These are phyloP conservation scores for Sturnira hondurensis DNA, from an alignment of 2,113 vertebrate species.

Conservation along the genomic window DNA sequence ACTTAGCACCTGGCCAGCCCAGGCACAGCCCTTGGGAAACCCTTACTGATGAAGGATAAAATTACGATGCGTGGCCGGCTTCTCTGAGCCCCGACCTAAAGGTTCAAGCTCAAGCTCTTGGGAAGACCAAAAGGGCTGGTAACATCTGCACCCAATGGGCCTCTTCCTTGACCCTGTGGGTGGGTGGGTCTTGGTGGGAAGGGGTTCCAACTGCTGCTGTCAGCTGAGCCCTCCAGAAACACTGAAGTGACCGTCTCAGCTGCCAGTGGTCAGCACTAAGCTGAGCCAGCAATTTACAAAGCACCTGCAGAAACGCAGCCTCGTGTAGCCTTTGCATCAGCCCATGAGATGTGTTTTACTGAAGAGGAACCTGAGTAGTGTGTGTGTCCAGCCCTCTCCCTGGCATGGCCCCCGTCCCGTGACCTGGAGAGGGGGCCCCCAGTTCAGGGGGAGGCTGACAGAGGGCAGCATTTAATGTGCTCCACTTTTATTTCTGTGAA, in stretches of 20 bases:
- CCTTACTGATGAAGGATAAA: neutral
- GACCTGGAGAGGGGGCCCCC: neutral
- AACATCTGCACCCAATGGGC: neutral
- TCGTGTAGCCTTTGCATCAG: no score
- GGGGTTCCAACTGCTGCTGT: neutral
- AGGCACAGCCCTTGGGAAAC: neutral
- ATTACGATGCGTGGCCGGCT: neutral
- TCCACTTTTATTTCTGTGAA: neutral
- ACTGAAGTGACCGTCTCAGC: neutral
- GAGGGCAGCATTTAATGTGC: neutral
- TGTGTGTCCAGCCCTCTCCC: neutral
- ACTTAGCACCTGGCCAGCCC: no score
- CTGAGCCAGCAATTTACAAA: no score
- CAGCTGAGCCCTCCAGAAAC: neutral
- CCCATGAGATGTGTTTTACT: accelerated
- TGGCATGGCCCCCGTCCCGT: neutral
- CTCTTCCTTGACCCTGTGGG: neutral
- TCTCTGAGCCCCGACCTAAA: neutral
- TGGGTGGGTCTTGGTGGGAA: no score
- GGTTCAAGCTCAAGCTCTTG: neutral
- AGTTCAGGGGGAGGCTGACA: neutral
- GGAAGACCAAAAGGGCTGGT: neutral
- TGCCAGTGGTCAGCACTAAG: neutral
- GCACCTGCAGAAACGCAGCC: neutral
- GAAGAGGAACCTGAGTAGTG: neutral